Evolutionary conservation across 2,797 vertebrate species (phyloP).

Genomic region (Sebastes kiyomatsui): DNA sequence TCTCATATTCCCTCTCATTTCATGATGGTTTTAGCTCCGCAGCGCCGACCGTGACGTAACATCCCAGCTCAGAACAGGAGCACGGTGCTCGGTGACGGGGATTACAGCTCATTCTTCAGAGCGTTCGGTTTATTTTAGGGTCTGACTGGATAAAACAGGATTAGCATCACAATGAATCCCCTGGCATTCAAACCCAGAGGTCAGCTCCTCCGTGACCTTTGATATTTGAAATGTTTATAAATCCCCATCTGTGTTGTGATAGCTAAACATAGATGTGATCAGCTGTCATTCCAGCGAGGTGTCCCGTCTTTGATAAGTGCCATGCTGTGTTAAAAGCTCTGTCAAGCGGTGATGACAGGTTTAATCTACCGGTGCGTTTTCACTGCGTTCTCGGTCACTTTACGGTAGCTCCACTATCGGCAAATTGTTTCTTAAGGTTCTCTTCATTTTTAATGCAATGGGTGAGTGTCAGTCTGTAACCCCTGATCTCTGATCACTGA

Average conservation of each 20-base stretch:
- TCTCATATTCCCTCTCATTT: conserved; percentile 3
- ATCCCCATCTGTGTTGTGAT: conserved; percentile 74
- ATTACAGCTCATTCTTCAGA: conserved; percentile 76
- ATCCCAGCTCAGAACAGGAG: conserved; percentile 40
- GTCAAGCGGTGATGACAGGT: conserved; percentile 4
- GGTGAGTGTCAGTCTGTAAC: not conserved
- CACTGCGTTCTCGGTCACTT: not conserved
- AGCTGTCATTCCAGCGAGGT: conserved; percentile 66
- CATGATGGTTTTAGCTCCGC: conserved; percentile 47
- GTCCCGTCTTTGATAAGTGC: conserved; percentile 55
- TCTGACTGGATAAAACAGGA: conserved; percentile 76
- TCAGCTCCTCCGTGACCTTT: conserved; percentile 61
- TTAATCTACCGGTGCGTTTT: not conserved
- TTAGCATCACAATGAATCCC: conserved; percentile 79
- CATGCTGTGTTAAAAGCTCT: not conserved
- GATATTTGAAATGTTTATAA: conserved; percentile 72
- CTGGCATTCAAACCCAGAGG: conserved; percentile 55
- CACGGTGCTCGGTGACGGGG: conserved; percentile 40
- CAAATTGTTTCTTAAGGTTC: not conserved
- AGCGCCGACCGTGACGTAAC: conserved; percentile 62
- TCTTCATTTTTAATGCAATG: not conserved
- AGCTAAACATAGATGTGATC: conserved; percentile 74
- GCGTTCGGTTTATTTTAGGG: conserved; percentile 77
- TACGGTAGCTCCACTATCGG: not conserved
- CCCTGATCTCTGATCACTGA: not conserved